Evolutionary conservation across 2,113 vertebrate genomes (phyloP).

Genomic region (Ariopsis seemanni): DNA sequence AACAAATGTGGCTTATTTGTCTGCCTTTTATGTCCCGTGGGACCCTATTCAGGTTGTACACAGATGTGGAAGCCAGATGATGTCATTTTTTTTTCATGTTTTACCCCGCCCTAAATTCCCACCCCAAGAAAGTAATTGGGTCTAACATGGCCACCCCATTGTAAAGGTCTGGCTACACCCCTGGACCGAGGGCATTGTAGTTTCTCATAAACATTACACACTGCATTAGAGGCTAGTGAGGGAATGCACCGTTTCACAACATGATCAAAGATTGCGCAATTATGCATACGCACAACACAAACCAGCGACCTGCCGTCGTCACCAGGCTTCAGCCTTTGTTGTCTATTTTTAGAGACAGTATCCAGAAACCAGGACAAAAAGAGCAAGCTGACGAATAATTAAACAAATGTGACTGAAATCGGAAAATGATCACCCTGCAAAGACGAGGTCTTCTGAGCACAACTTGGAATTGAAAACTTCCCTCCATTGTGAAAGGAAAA

Average conservation of each 20-base stretch:
- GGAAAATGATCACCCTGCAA: neutral
- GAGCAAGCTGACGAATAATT: neutral
- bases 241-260: neutral
- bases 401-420: neutral
- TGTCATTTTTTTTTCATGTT: neutral
- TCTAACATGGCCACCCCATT: neutral
- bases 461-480: neutral
- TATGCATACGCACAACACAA: neutral
- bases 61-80: neutral
- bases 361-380: neutral
- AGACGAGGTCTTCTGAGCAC: neutral
- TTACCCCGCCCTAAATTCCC: neutral
- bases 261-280: neutral
- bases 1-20: neutral
- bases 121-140: neutral
- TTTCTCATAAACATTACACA: neutral
- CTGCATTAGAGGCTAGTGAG: neutral
- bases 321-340: neutral
- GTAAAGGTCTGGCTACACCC: neutral
- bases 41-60: neutral
- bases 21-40: neutral
- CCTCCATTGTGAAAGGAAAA: neutral
- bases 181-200: neutral
- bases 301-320: neutral
- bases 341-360: neutral